A percentile compares a stretch with the other conserved stretches of the same genome.
These are phyloP conservation scores for Arenaria interpres DNA, from an alignment of 2,113 vertebrate genomes.

Conservation along the genomic window DNA sequence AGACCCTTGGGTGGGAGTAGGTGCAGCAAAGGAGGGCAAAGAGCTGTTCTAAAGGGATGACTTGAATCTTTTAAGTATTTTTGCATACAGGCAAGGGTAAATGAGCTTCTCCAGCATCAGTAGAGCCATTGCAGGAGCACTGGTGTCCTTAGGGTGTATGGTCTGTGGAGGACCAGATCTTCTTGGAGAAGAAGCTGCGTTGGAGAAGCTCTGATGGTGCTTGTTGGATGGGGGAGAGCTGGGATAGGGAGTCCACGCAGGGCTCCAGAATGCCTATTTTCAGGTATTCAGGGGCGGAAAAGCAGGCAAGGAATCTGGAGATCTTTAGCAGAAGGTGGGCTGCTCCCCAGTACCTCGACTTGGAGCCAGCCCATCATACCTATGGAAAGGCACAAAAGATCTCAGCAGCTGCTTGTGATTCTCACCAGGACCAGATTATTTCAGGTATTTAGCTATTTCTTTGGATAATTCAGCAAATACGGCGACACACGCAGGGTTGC, in stretches of 20 bases:
- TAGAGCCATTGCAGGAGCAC: fast-evolving
- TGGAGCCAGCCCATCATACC: neutral
- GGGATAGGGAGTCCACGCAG: fast-evolving
- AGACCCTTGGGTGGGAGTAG: neutral
- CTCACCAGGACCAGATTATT: neutral
- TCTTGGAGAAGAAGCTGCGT: neutral
- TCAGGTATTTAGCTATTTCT: neutral
- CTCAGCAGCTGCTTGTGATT: neutral
- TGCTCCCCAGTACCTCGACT: fast-evolving
- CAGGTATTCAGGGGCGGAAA: neutral
- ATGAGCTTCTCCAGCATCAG: fast-evolving
- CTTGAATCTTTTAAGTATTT: neutral
- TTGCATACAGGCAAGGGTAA: neutral
- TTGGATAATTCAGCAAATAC: neutral
- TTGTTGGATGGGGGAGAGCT: neutral
- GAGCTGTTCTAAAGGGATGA: neutral
- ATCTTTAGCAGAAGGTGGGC: neutral
- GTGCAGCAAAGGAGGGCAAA: neutral
- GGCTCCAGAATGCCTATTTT: fast-evolving
- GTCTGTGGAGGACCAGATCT: neutral
- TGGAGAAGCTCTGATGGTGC: neutral
- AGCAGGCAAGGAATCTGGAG: neutral
- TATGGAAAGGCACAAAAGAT: neutral
- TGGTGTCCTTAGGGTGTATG: fast-evolving
- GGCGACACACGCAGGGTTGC: neutral